Conservation (phyloP, 1,140 invertebrate genomes). For the Ptiloglossa arizonensis region DNA sequence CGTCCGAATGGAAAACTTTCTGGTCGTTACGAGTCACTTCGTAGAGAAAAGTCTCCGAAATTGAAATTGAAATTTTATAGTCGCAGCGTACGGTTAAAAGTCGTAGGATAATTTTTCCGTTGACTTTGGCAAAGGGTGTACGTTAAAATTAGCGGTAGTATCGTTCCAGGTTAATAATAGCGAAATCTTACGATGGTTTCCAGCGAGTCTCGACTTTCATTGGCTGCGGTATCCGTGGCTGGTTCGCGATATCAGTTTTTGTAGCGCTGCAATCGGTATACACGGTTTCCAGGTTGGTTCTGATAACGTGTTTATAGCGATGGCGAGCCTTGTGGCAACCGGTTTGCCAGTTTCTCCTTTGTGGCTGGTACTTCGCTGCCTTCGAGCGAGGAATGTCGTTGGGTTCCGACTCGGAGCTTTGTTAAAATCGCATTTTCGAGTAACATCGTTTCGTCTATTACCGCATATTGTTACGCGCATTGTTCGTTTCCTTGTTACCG, state of each 20-base stretch:
- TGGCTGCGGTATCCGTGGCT: too few species aligned
- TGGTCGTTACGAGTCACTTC: too few species aligned
- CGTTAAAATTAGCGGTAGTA: too few species aligned
- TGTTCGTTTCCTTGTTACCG: neutral
- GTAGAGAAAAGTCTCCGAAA: too few species aligned
- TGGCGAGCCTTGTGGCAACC: conserved; percentile 34
- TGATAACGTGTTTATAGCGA: conserved; percentile 19
- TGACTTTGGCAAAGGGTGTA: neutral
- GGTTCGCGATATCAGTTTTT: too few species aligned
- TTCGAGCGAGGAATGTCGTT: neutral
- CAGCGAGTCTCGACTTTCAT: too few species aligned
- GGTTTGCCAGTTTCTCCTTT: conserved; percentile 49
- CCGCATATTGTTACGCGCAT: neutral
- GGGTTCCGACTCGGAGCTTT: neutral
- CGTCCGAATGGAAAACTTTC: too few species aligned
- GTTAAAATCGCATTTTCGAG: neutral
- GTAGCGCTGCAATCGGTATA: neutral
- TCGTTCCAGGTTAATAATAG: too few species aligned
- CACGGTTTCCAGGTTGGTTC: neutral
- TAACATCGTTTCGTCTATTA: neutral
- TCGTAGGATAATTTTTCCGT: neutral
- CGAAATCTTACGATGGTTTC: too few species aligned
- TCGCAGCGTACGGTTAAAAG: too few species aligned
- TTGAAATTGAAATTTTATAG: too few species aligned
- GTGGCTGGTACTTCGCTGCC: neutral